Base-by-base conservation (phyloP, 2,888 invertebrate genomes). In the Hedychridium roseum region DNA sequence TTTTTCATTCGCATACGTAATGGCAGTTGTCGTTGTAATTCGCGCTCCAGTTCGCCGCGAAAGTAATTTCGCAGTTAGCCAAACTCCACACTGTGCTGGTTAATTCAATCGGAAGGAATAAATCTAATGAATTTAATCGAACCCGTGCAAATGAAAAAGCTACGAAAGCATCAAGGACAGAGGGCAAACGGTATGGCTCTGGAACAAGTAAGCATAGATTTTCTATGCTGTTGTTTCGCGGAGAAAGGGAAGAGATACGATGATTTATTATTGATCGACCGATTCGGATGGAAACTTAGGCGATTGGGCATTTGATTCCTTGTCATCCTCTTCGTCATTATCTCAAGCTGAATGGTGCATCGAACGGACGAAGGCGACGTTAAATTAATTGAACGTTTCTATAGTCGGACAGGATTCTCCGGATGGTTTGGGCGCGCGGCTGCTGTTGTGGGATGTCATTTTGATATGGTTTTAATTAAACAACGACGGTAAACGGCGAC, bases 351-450 rank as follows among this genome's bases (percentile, higher is more conserved):
- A 23, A 23, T 12, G 12, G 37, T 11, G 41, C 32, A 39, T 30
- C 48, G 42, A 26, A 16, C 30, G n/a, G 16, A 17, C 18, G 31
- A 14, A 27, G 23, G 35, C 43, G 59, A 58, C 58, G 46, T 57
- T 58, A 53, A 63, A 64, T 64, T 66, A 65, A 64, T 66, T 63
- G 64, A 63, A 65, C n/a, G n/a, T n/a, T n/a, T n/a, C n/a, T n/a
- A n/a, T n/a, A 66, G 61, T 63, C 57, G 50, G 42, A 44, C 43
- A 37, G 43, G 37, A 30, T 43, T 35, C 37, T 5, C 23, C 36
- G 14, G 21, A 20, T 17, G 44, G 37, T 35, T 37, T 34, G 41
- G 28, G 40, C 23, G 35, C 18, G 38, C 31, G 49, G 44, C 43
- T 36, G 38, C 31, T 49, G 44, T 43, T 36, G 40, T 21, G 37